Base-by-base conservation (phyloP, 2,888 invertebrate genomes). In the Lasioglossum figueresi region DNA sequence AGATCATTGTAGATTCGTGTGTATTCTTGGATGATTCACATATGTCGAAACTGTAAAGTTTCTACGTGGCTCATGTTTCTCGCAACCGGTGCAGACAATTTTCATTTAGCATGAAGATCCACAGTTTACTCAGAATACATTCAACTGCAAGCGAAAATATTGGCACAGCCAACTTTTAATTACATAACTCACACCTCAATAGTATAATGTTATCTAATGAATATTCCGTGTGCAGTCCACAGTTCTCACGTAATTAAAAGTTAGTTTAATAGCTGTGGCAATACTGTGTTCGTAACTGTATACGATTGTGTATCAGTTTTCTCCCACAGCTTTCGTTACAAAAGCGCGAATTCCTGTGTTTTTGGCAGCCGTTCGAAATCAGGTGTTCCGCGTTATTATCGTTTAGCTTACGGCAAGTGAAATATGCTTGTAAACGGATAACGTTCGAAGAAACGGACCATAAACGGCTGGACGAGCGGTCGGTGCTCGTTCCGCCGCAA, bases 181-280 rank as follows among this genome's bases (percentile, higher is more conserved):
- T 56, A 56, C 56, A n/a, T 23, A 56, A 56, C 56, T n/a, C 1
- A 56, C 56, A 12, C 4, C 56, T 56, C 12, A 4, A 12, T 12
- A n/a, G 56, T 52, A 52, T 52, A 52, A 52, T n/a, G 56, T 56
- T 56, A 56, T n/a, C n/a, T 56, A 56, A 56, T 56, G 56, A 56
- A n/a, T 56, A 56, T 56, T 56, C 56, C n/a, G n/a, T 4, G 56
- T n/a, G n/a, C 56, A 56, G n/a, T n/a, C 56, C 8, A 27, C n/a
- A n/a, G 56, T 56, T 56, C 56, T 4, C 56, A n/a, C 12, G n/a
- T 56, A 56, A 56, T 56, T 56, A 56, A 56, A 56, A 56, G 56
- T 56, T 56, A n/a, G 56, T n/a, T n/a, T 56, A n/a, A 56, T 56
- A 56, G 56, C 56, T 56, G 56, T 56, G 56, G 56, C n/a, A 56